Evolutionary conservation across 2,797 vertebrate species (phyloP).

Genomic region (Ctenopoma kingsleyae): DNA sequence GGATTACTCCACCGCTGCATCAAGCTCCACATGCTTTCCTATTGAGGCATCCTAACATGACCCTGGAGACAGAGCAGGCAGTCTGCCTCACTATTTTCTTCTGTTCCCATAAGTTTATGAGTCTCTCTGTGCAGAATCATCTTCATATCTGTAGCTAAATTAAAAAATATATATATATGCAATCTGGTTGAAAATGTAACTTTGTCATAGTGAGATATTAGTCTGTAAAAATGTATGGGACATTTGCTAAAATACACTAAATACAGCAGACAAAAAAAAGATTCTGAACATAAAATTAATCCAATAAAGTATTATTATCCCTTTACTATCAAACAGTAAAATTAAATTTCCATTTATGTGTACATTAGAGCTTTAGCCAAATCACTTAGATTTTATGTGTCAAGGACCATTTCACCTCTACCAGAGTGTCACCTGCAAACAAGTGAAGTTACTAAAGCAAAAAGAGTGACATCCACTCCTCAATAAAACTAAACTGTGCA

Average conservation of each 20-base stretch:
- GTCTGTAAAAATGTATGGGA: conserved; percentile 1
- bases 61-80: conserved; percentile 70
- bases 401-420: not conserved
- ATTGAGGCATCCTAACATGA: conserved; percentile 82
- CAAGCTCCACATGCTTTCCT: conserved; percentile 81
- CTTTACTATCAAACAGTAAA: not conserved
- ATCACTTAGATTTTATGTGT: not conserved
- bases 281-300: not conserved
- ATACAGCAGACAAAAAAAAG: conserved; percentile 6
- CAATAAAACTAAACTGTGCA: not conserved
- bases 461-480: conserved; percentile 23
- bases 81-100: conserved; percentile 53
- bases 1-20: conserved; percentile 84
- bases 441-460: conserved; percentile 37
- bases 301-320: not conserved
- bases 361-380: not conserved
- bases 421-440: conserved; percentile 31
- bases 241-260: not conserved
- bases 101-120: conserved; percentile 42
- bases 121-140: conserved; percentile 22
- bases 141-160: conserved; percentile 16
- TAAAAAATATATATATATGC: not conserved
- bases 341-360: not conserved
- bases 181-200: not conserved
- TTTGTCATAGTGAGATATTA: not conserved